Evolutionary conservation across 1,140 invertebrate genomes (phyloP), one percentile per base, ranked within the genome.

Genomic region (Sycophaga agraensis): DNA sequence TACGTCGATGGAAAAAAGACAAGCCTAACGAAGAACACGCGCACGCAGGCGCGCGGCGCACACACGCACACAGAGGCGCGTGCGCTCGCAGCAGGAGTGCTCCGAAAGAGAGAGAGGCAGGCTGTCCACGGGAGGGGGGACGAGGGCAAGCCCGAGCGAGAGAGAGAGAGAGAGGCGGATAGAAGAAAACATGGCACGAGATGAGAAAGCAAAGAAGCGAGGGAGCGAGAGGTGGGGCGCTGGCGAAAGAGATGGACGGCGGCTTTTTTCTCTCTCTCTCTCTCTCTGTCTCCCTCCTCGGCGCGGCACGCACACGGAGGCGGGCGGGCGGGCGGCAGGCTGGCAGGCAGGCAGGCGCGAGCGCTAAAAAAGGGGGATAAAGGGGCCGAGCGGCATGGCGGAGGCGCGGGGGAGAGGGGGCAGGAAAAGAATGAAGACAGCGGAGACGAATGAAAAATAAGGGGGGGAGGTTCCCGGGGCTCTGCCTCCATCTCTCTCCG

Each of bases 401-500:
- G 48, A 51, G 45, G 45, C 37, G 24, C 43, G 21, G 46, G 28
- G 46, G 58, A 56, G 50, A 42, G 46, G 65, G 34, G 39, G 45
- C 57, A 43, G 63, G 26, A 46, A 62, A 64, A 62, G 59, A 65
- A 59, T 61, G 48, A 60, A 60, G 37, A 46, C 46, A 68, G 54
- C 53, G 58, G 63, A 48, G 55, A 57, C 64, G 65, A 67, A 68
- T 64, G 61, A 59, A 61, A 60, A 59, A 68, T 65, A 66, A 70
- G 66, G 68, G 69, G 70, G 58, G 54, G 57, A 63, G 64, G 51
- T 59, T 56, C 69, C 49, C 62, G 66, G 24, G 56, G 39, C 46
- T 39, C 26, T 46, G 26, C 31, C 17, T 26, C 35, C 37, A 31
- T 59, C 48, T 50, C 35, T 50, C 31, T 50, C 31, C 9, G 2